These are phyloP conservation scores for Platerodrilus igneus DNA, from an alignment of 2,888 invertebrate species.

Conservation along the genomic window DNA sequence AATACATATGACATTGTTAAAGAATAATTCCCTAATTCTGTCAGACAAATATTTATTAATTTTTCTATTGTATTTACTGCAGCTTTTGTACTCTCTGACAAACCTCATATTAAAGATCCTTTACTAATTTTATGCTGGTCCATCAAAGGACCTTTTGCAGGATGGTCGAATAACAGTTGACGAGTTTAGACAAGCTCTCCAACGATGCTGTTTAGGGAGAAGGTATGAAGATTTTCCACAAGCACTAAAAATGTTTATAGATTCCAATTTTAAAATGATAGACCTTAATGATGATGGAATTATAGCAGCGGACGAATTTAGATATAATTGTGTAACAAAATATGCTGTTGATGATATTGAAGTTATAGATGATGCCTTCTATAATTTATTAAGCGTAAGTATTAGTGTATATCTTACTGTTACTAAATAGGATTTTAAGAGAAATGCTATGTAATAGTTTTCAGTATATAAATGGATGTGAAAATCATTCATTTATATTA, in stretches of 20 bases:
- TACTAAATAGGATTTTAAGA: too few relatives aligned
- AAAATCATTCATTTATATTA: too few relatives aligned
- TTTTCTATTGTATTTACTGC: background rate
- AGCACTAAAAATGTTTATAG: conserved; percentile 82
- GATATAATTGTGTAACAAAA: conserved; percentile 76
- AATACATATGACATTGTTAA: too few relatives aligned
- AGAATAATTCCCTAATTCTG: too few relatives aligned
- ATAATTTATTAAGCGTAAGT: conserved; percentile 71
- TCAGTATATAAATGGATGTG: too few relatives aligned
- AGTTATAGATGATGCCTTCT: conserved; percentile 71
- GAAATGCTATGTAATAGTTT: too few relatives aligned
- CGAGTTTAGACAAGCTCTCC: conserved; percentile 77
- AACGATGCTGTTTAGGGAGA: conserved; percentile 73
- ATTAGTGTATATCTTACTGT: too few relatives aligned
- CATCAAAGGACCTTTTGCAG: conserved; percentile 52
- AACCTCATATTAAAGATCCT: background rate
- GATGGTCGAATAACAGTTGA: conserved; percentile 77
- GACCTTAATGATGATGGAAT: conserved; percentile 77
- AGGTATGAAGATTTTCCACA: conserved; percentile 76
- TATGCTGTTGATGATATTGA: conserved; percentile 74
- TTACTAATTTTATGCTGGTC: background rate
- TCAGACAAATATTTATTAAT: too few relatives aligned
- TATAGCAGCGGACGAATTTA: conserved; percentile 73
- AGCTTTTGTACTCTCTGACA: background rate
- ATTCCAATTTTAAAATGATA: conserved; percentile 76